phyloP scores from a whole-genome alignment of 2,113 vertebrate genomes.

The Amphiprion ocellaris region DNA sequence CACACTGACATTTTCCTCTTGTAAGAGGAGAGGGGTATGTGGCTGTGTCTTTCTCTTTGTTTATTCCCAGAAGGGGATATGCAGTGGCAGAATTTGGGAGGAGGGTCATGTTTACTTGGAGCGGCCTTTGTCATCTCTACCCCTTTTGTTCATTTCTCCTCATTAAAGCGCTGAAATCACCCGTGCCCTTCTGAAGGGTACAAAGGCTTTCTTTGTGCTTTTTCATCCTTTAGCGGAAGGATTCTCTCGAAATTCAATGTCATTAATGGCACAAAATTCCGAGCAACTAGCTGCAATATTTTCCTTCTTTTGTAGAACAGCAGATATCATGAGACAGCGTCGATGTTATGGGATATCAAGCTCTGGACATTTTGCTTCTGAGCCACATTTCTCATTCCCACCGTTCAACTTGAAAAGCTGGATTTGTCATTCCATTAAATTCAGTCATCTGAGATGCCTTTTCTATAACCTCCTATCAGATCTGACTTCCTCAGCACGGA shows the following conservation, averaged over 20 bases:
- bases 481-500: slow-evolving; percentile 38
- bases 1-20: slow-evolving; percentile 73
- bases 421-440: slow-evolving; percentile 60
- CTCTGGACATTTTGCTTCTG: slow-evolving; percentile 37
- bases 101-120: slow-evolving; percentile 72
- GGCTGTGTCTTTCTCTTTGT: slow-evolving; percentile 61
- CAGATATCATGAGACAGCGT: slow-evolving; percentile 37
- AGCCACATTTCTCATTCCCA: slow-evolving; percentile 41
- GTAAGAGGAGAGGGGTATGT: slow-evolving; percentile 48
- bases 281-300: slow-evolving; percentile 45
- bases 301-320: slow-evolving; percentile 36
- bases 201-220: slow-evolving; percentile 59
- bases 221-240: slow-evolving; percentile 52
- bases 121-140: slow-evolving; percentile 70
- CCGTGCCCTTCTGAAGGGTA: slow-evolving; percentile 54
- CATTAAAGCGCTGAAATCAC: slow-evolving; percentile 76
- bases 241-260: slow-evolving; percentile 45
- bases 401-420: slow-evolving; percentile 49
- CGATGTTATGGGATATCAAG: slow-evolving; percentile 5
- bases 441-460: slow-evolving; percentile 48
- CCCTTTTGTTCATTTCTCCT: slow-evolving; percentile 71
- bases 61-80: slow-evolving; percentile 64
- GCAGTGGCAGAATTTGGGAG: slow-evolving; percentile 68
- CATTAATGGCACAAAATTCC: slow-evolving; percentile 37
- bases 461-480: slow-evolving; percentile 49